Percentiles rank a stretch among this genome's conserved stretches.
phyloP scores from a whole-genome alignment of 2,113 vertebrate species.

The Marmota flaviventris region DNA sequence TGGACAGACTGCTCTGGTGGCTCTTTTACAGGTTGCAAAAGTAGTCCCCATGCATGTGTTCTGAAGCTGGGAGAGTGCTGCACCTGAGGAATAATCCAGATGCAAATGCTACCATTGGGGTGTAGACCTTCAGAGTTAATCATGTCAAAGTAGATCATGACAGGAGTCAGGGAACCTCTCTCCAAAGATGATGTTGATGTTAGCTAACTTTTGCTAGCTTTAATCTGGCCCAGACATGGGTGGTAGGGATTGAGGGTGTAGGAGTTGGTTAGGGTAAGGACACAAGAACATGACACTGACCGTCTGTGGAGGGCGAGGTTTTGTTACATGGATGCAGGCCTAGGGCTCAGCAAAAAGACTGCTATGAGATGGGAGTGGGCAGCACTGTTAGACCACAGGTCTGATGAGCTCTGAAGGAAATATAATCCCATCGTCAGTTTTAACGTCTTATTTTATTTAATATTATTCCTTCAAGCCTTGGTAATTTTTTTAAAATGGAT shows the following conservation, averaged over 20 bases:
- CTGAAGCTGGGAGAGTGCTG: accelerated
- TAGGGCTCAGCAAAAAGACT: neutral
- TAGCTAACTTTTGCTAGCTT: neutral
- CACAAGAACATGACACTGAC: neutral
- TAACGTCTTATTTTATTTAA: neutral
- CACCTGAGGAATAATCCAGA: neutral
- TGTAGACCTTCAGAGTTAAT: no score
- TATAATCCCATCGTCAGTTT: neutral
- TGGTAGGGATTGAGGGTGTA: neutral
- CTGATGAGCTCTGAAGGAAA: neutral
- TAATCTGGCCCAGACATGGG: neutral
- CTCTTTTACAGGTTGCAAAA: neutral
- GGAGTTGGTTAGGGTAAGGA: neutral
- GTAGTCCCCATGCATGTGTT: neutral
- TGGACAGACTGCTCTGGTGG: neutral
- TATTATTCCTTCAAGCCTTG: neutral
- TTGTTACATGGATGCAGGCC: neutral
- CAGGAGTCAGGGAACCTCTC: neutral
- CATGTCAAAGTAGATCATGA: neutral
- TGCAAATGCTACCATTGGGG: accelerated
- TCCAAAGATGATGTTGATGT: neutral
- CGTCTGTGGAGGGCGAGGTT: accelerated
- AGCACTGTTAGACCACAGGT: neutral
- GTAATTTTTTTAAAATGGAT: neutral
- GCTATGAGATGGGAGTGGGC: neutral